phyloP scores from a whole-genome alignment of 2,113 vertebrate species.

The Coreoperca whiteheadi region DNA sequence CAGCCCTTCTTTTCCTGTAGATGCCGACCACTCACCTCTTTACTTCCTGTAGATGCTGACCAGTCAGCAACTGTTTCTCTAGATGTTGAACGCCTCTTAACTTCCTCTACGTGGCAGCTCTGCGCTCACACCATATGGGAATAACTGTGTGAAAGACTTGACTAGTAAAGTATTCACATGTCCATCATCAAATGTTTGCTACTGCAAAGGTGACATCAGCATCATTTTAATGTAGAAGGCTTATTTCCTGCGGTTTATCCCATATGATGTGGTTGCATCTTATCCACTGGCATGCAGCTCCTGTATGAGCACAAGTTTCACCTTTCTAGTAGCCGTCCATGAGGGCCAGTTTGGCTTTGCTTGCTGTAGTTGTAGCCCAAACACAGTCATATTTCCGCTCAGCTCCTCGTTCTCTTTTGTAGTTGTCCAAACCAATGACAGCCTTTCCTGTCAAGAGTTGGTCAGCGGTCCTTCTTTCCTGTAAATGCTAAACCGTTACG shows the following conservation, averaged over 20 bases:
- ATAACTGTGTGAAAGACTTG: not conserved
- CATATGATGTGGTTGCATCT: constrained; percentile 52
- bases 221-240: not conserved
- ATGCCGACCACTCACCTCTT: constrained; percentile 60
- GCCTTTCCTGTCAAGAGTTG: not conserved
- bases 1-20: constrained; percentile 67
- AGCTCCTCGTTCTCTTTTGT: not conserved
- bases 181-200: not conserved
- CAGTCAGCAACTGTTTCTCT: constrained; percentile 33
- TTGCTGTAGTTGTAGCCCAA: not conserved
- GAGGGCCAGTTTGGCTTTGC: not conserved
- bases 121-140: constrained; percentile 60
- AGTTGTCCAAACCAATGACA: not conserved
- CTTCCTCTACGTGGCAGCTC: not conserved
- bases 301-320: not conserved
- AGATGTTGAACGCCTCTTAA: constrained; percentile 1
- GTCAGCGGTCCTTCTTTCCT: not conserved
- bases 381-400: not conserved
- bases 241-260: constrained; percentile 33
- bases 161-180: not conserved
- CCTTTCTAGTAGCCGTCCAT: not conserved
- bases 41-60: constrained; percentile 52
- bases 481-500: not conserved
- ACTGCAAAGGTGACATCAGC: not conserved
- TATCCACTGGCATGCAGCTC: constrained; percentile 34